phyloP scores from a whole-genome alignment of 2,113 vertebrate genomes.

The Neolamprologus modestus region DNA sequence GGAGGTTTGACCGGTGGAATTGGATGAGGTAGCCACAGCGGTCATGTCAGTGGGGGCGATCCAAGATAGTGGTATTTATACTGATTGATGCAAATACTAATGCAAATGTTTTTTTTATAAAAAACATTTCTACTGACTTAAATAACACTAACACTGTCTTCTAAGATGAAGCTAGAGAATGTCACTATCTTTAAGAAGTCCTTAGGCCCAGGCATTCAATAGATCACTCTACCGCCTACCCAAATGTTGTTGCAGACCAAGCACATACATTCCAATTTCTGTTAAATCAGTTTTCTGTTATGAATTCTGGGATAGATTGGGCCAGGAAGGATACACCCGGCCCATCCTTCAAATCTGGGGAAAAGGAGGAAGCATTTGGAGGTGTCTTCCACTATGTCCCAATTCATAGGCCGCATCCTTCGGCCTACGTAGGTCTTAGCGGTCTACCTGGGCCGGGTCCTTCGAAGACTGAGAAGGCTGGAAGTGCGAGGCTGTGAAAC shows the following conservation, averaged over 20 bases:
- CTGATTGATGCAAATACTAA: neutral
- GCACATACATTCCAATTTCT: neutral
- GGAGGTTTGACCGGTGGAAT: neutral
- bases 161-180: neutral
- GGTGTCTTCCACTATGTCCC: neutral
- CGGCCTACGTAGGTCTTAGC: fast-evolving
- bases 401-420: neutral
- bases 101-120: neutral
- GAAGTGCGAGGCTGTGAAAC: neutral
- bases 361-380: neutral
- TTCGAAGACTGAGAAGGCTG: neutral
- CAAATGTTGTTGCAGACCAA: neutral
- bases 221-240: neutral
- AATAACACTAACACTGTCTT: neutral
- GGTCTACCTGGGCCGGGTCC: neutral
- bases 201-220: neutral
- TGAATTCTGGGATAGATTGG: neutral
- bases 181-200: neutral
- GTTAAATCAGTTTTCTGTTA: neutral
- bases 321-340: neutral
- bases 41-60: neutral
- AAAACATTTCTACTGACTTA: neutral
- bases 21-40: neutral
- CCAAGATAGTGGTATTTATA: neutral
- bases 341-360: neutral